These are phyloP conservation scores for Phylloscopus collybita DNA, from an alignment of 2,797 vertebrate species.

Conservation along the genomic window DNA sequence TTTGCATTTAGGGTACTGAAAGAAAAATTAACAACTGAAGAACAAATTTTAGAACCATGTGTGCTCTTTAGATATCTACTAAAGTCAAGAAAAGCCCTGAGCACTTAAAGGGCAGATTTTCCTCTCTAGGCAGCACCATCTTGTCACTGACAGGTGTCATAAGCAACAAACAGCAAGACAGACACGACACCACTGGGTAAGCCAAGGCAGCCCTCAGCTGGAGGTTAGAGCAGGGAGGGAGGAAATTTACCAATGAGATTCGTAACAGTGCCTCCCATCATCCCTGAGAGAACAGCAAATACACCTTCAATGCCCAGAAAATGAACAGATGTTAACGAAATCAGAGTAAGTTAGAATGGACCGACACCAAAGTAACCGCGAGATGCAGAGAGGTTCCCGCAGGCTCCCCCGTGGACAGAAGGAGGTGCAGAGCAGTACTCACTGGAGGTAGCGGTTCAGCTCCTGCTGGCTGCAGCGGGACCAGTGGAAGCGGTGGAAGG, in stretches of 20 bases:
- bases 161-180: neutral
- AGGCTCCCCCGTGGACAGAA: neutral
- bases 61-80: neutral
- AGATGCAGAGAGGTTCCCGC: neutral
- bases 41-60: neutral
- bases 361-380: neutral
- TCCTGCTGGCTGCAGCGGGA: slow-evolving; percentile 98
- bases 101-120: neutral
- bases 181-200: neutral
- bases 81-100: neutral
- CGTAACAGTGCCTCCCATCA: neutral
- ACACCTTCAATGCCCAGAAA: neutral
- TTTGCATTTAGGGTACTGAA: neutral
- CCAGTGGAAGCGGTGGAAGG: slow-evolving; percentile 98
- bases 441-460: slow-evolving; percentile 93
- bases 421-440: slow-evolving; percentile 67
- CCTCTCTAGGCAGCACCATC: neutral
- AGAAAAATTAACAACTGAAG: neutral
- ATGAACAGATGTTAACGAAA: accelerated
- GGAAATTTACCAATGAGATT: neutral
- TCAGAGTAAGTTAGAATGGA: accelerated
- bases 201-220: neutral
- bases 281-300: neutral
- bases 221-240: neutral
- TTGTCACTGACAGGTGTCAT: neutral